phyloP scores from a whole-genome alignment of 2,888 invertebrate species.

The Agriopis aurantiaria region DNA sequence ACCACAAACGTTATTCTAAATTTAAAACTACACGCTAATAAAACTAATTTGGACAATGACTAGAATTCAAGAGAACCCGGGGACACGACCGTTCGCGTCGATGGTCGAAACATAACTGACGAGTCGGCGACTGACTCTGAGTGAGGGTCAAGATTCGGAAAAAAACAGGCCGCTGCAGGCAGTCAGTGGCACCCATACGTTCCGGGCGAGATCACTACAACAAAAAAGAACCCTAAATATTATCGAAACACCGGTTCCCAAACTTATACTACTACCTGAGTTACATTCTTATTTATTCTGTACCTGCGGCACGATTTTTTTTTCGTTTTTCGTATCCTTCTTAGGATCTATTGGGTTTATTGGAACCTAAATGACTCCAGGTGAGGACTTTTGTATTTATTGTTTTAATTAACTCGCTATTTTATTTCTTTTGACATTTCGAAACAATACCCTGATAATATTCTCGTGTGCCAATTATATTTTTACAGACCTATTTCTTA shows the following conservation, averaged over 20 bases:
- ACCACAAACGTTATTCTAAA: constrained; percentile 47
- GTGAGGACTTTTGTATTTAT: not conserved
- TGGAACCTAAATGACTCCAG: constrained; percentile 1
- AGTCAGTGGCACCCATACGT: constrained; percentile 76
- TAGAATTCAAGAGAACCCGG: constrained; percentile 77
- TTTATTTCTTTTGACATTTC: not conserved
- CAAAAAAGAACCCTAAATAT: constrained; percentile 86
- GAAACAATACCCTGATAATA: not conserved
- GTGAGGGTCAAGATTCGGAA: constrained; percentile 78
- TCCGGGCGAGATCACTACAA: constrained; percentile 83
- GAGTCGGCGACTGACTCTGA: constrained; percentile 66
- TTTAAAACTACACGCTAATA: constrained; percentile 60
- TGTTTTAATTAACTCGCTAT: not conserved
- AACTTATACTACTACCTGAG: constrained; percentile 56
- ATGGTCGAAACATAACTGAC: constrained; percentile 82
- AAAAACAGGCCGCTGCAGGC: constrained; percentile 71
- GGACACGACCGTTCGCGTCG: constrained; percentile 77
- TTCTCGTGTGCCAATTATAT: not conserved
- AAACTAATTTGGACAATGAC: constrained; percentile 82
- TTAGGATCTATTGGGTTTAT: constrained; percentile 8
- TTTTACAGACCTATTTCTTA: not conserved
- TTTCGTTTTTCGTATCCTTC: constrained; percentile 42
- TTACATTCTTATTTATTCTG: not conserved
- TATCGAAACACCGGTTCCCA: constrained; percentile 74
- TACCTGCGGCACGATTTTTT: constrained; percentile 36